Percentiles rank a stretch among this genome's conserved stretches.
These are phyloP conservation scores for Cylas formicarius DNA, from an alignment of 1,140 invertebrate genomes.

Conservation along the genomic window DNA sequence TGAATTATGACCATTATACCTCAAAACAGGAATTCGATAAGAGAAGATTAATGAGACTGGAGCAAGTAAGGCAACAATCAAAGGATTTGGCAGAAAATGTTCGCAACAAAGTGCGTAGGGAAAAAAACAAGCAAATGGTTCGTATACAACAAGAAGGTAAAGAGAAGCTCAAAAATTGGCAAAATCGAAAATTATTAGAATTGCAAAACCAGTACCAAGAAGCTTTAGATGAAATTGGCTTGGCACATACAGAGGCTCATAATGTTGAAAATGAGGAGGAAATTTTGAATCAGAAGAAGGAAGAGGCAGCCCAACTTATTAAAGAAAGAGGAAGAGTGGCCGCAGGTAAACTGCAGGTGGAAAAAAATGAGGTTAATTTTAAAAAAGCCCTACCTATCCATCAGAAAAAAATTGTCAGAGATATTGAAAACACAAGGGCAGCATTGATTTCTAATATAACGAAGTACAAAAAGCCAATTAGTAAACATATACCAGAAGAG, in stretches of 20 bases:
- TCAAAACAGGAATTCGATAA: slow-evolving; percentile 47
- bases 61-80: slow-evolving; percentile 50
- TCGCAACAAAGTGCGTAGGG: slow-evolving; percentile 43
- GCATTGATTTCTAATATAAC: slow-evolving; percentile 39
- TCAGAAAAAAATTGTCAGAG: slow-evolving; percentile 41
- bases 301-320: slow-evolving; percentile 38
- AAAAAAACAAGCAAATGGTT: slow-evolving; percentile 41
- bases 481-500: too few relatives aligned
- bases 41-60: slow-evolving; percentile 46
- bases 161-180: slow-evolving; percentile 41
- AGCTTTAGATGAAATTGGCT: slow-evolving; percentile 46
- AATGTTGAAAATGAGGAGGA: slow-evolving; percentile 35
- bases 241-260: slow-evolving; percentile 43
- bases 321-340: slow-evolving; percentile 43
- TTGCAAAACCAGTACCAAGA: slow-evolving; percentile 46
- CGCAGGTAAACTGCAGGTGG: slow-evolving; percentile 34
- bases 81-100: slow-evolving; percentile 47
- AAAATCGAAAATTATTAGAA: slow-evolving; percentile 43
- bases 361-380: slow-evolving; percentile 28
- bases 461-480: slow-evolving; percentile 22
- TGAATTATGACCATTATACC: slow-evolving; percentile 43
- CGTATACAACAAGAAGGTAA: slow-evolving; percentile 42
- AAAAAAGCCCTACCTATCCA: slow-evolving; percentile 36
- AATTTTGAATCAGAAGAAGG: slow-evolving; percentile 33
- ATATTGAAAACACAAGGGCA: slow-evolving; percentile 46